Percentiles rank a stretch among this genome's conserved stretches.
Conservation (phyloP, 2,888 invertebrate genomes). For the Tipula unca region DNA sequence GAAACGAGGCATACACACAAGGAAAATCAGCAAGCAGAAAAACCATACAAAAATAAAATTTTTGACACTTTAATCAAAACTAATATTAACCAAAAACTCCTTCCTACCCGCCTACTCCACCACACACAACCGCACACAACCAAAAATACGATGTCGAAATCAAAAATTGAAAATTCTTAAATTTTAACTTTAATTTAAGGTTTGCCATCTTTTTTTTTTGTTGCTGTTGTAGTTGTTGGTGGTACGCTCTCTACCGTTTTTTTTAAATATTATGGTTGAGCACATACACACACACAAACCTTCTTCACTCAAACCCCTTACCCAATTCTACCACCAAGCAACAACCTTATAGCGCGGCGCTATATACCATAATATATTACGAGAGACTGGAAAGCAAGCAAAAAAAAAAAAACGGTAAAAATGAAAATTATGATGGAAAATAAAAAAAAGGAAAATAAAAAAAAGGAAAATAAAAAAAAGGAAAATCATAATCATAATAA, state of each 20-base stretch:
- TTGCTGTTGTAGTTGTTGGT: background rate
- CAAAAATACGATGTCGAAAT: background rate
- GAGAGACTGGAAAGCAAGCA: background rate
- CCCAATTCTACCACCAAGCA: background rate
- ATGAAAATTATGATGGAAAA: constrained; percentile 14
- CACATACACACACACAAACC: background rate
- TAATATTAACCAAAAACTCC: background rate
- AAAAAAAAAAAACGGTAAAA: background rate
- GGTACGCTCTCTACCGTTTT: background rate
- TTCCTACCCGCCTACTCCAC: background rate
- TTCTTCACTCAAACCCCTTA: background rate
- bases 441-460: background rate
- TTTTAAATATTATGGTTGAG: background rate
- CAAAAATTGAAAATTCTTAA: background rate
- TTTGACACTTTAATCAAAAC: constrained; percentile 14
- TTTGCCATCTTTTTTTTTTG: constrained; percentile 9
- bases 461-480: background rate
- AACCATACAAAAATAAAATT: background rate
- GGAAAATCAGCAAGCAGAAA: background rate
- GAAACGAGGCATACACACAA: background rate
- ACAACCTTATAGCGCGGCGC: background rate
- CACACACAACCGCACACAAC: background rate
- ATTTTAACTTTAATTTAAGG: background rate
- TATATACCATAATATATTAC: background rate
- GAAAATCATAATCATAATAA: constrained; percentile 14